A percentile compares a stretch with the other conserved stretches of the same genome.
These are phyloP conservation scores for Mythimna loreyi DNA, from an alignment of 2,888 invertebrate genomes.

Conservation along the genomic window DNA sequence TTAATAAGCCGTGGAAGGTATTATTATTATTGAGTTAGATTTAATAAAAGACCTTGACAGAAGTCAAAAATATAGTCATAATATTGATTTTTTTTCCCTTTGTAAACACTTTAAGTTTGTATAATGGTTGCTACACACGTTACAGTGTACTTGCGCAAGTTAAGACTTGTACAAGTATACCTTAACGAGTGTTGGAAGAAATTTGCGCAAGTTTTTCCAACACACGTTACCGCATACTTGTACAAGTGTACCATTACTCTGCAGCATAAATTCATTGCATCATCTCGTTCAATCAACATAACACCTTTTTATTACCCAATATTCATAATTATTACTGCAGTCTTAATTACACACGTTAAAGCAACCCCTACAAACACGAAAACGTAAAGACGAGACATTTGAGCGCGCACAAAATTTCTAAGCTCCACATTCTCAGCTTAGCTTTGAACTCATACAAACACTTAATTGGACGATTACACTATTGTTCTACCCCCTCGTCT, in stretches of 20 bases:
- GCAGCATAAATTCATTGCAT: neutral
- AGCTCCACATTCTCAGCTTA: slow-evolving; percentile 72
- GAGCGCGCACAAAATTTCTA: slow-evolving; percentile 60
- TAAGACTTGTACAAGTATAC: no score
- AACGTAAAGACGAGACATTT: slow-evolving; percentile 44
- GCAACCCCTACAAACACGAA: slow-evolving; percentile 6
- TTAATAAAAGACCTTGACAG: neutral
- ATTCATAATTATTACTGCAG: slow-evolving; percentile 33
- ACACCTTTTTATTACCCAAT: slow-evolving; percentile 8
- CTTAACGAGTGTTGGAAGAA: no score
- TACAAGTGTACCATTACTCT: no score
- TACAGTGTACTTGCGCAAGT: no score
- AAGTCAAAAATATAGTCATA: no score
- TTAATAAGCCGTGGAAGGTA: neutral
- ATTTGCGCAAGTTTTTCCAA: no score
- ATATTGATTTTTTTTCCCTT: no score
- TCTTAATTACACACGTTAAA: slow-evolving; percentile 41
- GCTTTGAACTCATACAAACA: slow-evolving; percentile 83
- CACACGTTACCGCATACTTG: no score
- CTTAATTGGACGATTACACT: slow-evolving; percentile 90
- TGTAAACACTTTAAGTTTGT: no score
- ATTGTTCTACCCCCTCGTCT: slow-evolving; percentile 86
- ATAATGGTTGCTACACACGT: no score
- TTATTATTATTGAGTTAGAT: neutral
- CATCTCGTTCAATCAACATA: slow-evolving; percentile 7